A percentile compares a stretch with the other conserved stretches of the same genome.
phyloP scores from a whole-genome alignment of 92 coral and sea anemone genomes.

The Bergia sp. region DNA sequence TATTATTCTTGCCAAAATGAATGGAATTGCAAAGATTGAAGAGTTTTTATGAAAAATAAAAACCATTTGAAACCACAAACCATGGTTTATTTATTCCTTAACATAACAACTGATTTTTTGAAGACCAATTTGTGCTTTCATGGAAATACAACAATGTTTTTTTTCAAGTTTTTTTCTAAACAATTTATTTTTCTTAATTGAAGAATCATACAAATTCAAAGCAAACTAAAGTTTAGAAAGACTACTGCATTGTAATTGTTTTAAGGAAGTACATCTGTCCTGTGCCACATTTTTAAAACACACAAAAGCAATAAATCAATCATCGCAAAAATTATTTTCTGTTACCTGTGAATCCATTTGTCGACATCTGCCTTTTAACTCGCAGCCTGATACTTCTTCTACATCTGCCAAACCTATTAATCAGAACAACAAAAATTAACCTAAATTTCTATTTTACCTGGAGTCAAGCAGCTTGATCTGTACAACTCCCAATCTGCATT shows the following conservation, averaged over 20 bases:
- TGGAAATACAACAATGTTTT: neutral
- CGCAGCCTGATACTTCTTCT: constrained; percentile 7
- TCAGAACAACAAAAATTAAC: constrained; percentile 7
- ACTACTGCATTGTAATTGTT: constrained; percentile 9
- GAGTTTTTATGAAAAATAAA: too few relatives aligned
- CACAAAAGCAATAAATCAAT: constrained; percentile 1
- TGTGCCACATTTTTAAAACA: constrained; percentile 15
- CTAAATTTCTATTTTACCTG: constrained; percentile 11
- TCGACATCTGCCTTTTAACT: constrained; percentile 7
- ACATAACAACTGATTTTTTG: neutral
- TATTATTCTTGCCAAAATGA: too few relatives aligned
- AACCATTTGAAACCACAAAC: too few relatives aligned
- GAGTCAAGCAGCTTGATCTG: constrained; percentile 4
- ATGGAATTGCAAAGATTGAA: too few relatives aligned
- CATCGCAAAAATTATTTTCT: constrained; percentile 2
- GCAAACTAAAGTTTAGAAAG: neutral
- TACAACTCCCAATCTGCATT: neutral
- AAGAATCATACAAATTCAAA: too few relatives aligned
- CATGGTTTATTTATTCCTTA: too few relatives aligned
- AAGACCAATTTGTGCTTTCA: neutral
- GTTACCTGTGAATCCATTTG: constrained; percentile 18
- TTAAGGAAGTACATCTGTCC: constrained; percentile 13
- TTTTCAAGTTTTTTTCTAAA: too few relatives aligned
- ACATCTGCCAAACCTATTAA: constrained; percentile 26
- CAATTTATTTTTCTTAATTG: too few relatives aligned